Base-by-base conservation (phyloP, 1,140 invertebrate genomes). In the Euwallacea fornicatus region DNA sequence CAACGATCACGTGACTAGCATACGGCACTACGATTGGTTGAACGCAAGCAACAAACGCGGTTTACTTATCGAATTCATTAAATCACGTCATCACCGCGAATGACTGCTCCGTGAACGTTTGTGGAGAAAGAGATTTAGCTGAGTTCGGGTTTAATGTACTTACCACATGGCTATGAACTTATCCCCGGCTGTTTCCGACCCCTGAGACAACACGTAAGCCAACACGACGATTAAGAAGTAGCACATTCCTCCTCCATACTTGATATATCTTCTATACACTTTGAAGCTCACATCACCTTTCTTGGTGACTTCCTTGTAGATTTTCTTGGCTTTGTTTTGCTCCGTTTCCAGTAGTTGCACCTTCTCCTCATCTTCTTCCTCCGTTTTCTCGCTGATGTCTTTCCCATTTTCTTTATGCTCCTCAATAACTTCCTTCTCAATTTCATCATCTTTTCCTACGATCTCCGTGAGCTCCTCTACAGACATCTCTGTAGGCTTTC, bases 401-500 rank as follows among this genome's bases (percentile, higher is more conserved):
- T 33, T 33, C 21, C 21, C 21, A 33, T 33, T 33, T 54, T 54
- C 42, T 62, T 62, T 67, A 9, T 69, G 4, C 43, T 53, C 67
- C 15, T 72, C 68, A 9, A 84, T 69, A 21, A 42, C 7, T 66
- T 66, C 63, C 58, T 64, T 67, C 44, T 69, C 62, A 80, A 15
- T 69, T 69, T 68, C 55, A 58, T 80, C 66, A 42, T 70, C 66
- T 6, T 72, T 61, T n/a, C 70, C 66, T 33, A 69, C 58, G 10
- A 58, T 13, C 53, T 69, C 41, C 11, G 21, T 42, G 3, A 75
- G 47, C 61, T 70, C 70, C 43, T 72, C 59, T 7, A 61, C 61
- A 44, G 61, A 67, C 53, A 69, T 65, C 15, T 63, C 66, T 7
- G 53, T 76, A 65, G 80, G 85, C n/a, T 75, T 81, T n/a, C 83